Evolutionary conservation across 2,113 vertebrate species (phyloP), one percentile per base, ranked within the genome.

Genomic region (Ceyx cyanopectus): DNA sequence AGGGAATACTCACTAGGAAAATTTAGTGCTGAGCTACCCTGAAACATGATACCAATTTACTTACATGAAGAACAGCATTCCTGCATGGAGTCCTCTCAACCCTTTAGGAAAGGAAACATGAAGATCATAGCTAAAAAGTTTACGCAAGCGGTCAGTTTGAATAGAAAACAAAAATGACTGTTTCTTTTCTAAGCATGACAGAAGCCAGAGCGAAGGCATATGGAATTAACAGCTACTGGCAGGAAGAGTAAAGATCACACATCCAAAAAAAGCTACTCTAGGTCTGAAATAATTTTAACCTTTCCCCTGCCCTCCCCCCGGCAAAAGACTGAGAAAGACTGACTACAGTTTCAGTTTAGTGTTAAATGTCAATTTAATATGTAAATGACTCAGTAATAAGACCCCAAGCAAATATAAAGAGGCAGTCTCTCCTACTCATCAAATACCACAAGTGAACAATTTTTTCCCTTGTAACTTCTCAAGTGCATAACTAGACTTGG

Each of bases 1-100:
- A 48, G 90, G 65, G 22, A 84, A 93, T 46, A 84, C 5, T 75
- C 48, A 32, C 45, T 7, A 79, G 37, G 58, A 94, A 93, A 73
- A 76, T 15, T 10, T 22, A 76, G 46, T 41, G 56, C 32, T 84
- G 68, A 81, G 21, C 54, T 81, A 50, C 50, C 41, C 88, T 46
- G 81, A 61, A 92, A 88, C 22, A 34, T 13, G 91, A 86, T 15
- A 86, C 18, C 60, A 12, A 37, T 66, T 87, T 46, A 83, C 69
- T 51, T 66, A 70, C 30, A 51, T 7, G 9, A 43, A 74, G 50
- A 68, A 32, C 32, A 63, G 53, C 41, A 67, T 73, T 94, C 50
- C 58, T 63, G 29, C 32, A 30, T 45, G 11, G 81, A 90, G 32
- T 81, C 60, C 56, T 67, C 53, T 86, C 40, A 29, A 10, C 8